phyloP scores from a whole-genome alignment of 2,797 vertebrate species.

The Oryzias dopingdopingensis region DNA sequence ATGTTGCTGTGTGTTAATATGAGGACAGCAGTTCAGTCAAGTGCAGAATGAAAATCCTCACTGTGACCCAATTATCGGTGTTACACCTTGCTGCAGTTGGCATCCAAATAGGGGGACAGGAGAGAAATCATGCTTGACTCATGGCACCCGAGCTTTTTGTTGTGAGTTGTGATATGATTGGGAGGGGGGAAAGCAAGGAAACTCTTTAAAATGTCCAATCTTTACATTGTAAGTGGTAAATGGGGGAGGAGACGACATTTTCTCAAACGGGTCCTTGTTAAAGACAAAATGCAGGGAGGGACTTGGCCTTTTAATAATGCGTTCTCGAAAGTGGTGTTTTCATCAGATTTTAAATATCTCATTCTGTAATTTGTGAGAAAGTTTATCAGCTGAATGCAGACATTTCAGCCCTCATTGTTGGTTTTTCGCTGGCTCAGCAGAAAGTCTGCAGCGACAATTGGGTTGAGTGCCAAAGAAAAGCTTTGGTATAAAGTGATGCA shows the following conservation, averaged over 20 bases:
- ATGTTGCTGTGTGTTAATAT: slow-evolving; percentile 54
- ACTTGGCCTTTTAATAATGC: slow-evolving; percentile 53
- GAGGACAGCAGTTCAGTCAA: slow-evolving; percentile 67
- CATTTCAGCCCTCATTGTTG: slow-evolving; percentile 49
- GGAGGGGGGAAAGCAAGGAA: slow-evolving; percentile 17
- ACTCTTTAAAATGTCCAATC: slow-evolving; percentile 13
- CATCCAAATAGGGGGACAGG: slow-evolving; percentile 59
- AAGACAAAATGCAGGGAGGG: slow-evolving; percentile 29
- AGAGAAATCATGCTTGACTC: slow-evolving; percentile 39
- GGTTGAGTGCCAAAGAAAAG: slow-evolving; percentile 56
- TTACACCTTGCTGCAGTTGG: slow-evolving; percentile 72
- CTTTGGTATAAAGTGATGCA: slow-evolving; percentile 61
- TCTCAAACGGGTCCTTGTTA: slow-evolving; percentile 18
- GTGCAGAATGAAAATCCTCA: slow-evolving; percentile 72
- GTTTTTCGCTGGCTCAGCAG: slow-evolving; percentile 71
- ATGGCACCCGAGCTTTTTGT: slow-evolving; percentile 45
- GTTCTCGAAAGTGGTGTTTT: slow-evolving; percentile 47
- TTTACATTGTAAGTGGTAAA: slow-evolving; percentile 1
- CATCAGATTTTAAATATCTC: slow-evolving; percentile 69
- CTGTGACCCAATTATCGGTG: slow-evolving; percentile 73
- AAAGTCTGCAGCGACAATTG: slow-evolving; percentile 61
- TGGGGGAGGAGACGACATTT: slow-evolving; percentile 9
- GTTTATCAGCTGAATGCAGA: slow-evolving; percentile 71
- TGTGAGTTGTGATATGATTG: slow-evolving; percentile 52
- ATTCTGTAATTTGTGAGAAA: slow-evolving; percentile 55